Evolutionary conservation across 23 tunicate genomes (phyloP), one percentile per base, ranked within the genome.

Genomic region (Trididemnum miniatum): DNA sequence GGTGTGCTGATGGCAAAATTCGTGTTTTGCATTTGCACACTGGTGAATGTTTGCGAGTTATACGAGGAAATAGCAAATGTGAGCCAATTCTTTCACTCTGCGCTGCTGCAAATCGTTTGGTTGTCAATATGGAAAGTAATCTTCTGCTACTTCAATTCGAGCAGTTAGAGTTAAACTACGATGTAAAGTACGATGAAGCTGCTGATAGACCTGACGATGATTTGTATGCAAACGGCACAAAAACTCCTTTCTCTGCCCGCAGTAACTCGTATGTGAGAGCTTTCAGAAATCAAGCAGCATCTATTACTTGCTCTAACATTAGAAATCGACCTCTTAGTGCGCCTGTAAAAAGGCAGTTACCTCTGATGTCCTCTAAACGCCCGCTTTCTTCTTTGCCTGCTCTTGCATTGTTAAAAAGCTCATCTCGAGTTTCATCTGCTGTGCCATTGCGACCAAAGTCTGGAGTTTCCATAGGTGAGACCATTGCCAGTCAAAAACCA

Each of bases 51-150:
- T 57, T 89, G 60, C 31, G 95, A 63, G 95, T 84, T 0, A 34
- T 89, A 2, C 78, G 95, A 60, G 95, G 95, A 52, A 89, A 89
- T 51, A 89, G 95, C 80, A 87, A 89, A 30, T 89, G 95, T 79
- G 95, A 89, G 38, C 88, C 95, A 39, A 79, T 89, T 20, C 35
- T 89, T 33, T 82, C 84, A 2, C 37, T 80, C 57, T 65, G 84
- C 35, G 84, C 73, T 34, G 36, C 74, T 63, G 30, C 1, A 34
- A 39, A 35, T 51, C 71, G 88, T 20, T 31, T 89, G 75, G 33
- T 89, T 39, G 95, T 89, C 0, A 89, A 89, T 57, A 84, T 87
- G 26, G 66, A 31, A 15, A 84, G 88, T 34, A 89, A 79, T 44
- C 72, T 87, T 51, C 73, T 89, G 75, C 85, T 89, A 3, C 57